A percentile compares a stretch with the other conserved stretches of the same genome.
Evolutionary conservation across 1,140 invertebrate genomes (phyloP).

Genomic region (Drosophila sproati): DNA sequence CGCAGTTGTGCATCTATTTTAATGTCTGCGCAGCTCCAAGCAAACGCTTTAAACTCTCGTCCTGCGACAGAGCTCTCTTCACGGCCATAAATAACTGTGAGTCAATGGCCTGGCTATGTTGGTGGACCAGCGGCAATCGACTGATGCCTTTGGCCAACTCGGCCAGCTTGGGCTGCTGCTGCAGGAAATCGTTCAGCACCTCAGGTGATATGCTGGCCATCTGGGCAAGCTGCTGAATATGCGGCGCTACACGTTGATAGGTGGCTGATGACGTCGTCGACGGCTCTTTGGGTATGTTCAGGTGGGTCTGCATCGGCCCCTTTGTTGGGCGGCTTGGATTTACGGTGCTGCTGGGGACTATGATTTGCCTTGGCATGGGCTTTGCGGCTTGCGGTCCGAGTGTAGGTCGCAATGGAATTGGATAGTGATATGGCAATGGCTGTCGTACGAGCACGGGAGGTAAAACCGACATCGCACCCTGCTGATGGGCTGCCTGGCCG

Average conservation of each 20-base stretch:
- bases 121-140: slow-evolving; percentile 59
- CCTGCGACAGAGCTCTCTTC: slow-evolving; percentile 60
- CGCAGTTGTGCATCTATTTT: slow-evolving; percentile 38
- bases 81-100: slow-evolving; percentile 66
- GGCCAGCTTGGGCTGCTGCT: slow-evolving; percentile 73
- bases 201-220: slow-evolving; percentile 66
- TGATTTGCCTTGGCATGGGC: not conserved
- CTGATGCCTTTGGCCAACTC: slow-evolving; percentile 73
- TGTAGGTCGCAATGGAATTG: slow-evolving; percentile 60
- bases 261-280: not conserved
- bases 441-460: slow-evolving; percentile 57
- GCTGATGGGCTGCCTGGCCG: not conserved
- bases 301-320: slow-evolving; percentile 33
- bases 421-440: slow-evolving; percentile 73
- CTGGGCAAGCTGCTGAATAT: slow-evolving; percentile 63
- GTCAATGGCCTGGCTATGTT: slow-evolving; percentile 59
- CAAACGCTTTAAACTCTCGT: slow-evolving; percentile 62
- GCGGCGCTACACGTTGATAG: slow-evolving; percentile 44
- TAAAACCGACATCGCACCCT: not conserved
- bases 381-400: not conserved
- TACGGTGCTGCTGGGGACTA: slow-evolving; percentile 16
- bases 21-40: slow-evolving; percentile 60
- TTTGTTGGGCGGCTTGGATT: not conserved
- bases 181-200: slow-evolving; percentile 59
- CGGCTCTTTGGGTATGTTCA: slow-evolving; percentile 51